These are phyloP conservation scores for Pachypeltis micranthus DNA, from an alignment of 1,140 invertebrate genomes.

Conservation along the genomic window DNA sequence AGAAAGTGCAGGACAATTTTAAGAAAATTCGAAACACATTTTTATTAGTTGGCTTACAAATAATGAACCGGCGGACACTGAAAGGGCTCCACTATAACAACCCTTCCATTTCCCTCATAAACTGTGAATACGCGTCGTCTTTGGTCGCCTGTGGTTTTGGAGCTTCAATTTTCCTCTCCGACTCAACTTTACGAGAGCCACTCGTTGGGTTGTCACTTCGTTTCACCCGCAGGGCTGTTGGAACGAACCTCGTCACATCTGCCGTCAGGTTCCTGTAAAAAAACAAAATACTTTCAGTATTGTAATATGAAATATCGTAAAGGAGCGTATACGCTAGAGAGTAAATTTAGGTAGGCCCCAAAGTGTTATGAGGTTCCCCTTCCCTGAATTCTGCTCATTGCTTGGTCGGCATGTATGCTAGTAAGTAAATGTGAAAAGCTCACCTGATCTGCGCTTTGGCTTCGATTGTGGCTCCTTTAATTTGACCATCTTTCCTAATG, in stretches of 20 bases:
- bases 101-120: constrained; percentile 97
- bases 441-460: constrained; percentile 83
- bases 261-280: constrained; percentile 68
- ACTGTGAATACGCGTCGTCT: constrained; percentile 94
- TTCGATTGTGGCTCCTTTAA: constrained; percentile 61
- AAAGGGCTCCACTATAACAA: too few species aligned
- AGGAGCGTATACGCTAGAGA: too few species aligned
- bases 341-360: too few species aligned
- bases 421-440: background rate
- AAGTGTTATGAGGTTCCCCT: too few species aligned
- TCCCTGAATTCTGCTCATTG: too few species aligned
- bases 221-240: constrained; percentile 80
- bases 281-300: constrained; percentile 10
- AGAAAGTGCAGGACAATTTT: too few species aligned
- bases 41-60: too few species aligned
- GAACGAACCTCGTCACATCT: constrained; percentile 89
- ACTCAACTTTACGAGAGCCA: constrained; percentile 31
- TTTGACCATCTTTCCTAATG: constrained; percentile 47
- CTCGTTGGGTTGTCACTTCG: constrained; percentile 52
- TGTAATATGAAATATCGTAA: background rate
- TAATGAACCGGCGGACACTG: too few species aligned
- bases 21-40: too few species aligned
- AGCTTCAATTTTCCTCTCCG: constrained; percentile 16
- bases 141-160: constrained; percentile 54
- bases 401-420: too few species aligned